phyloP scores from a whole-genome alignment of 2,113 vertebrate species.

The Corydoras maculifer region DNA sequence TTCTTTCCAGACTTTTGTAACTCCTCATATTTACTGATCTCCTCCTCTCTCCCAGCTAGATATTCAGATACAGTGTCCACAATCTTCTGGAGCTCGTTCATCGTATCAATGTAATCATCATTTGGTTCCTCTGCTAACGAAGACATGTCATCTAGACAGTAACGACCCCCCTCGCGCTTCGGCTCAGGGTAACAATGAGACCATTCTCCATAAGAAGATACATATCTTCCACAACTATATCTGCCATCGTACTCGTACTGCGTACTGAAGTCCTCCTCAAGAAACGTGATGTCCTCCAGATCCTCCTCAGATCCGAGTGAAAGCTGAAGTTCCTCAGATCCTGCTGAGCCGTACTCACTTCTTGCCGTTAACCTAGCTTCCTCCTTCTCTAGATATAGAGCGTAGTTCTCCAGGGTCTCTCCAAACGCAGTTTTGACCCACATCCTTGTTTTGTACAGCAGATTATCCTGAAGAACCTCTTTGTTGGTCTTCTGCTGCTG shows the following conservation, averaged over 20 bases:
- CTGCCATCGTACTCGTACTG: conserved; percentile 57
- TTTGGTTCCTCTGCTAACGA: conserved; percentile 66
- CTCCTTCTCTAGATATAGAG: conserved; percentile 55
- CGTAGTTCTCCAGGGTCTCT: conserved; percentile 59
- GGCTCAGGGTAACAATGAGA: conserved; percentile 37
- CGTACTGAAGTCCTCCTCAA: conserved; percentile 46
- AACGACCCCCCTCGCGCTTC: conserved; percentile 38
- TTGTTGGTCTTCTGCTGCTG: conserved; percentile 37
- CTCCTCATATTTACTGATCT: conserved; percentile 79
- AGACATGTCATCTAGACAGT: conserved; percentile 50
- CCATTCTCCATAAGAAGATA: conserved; percentile 41
- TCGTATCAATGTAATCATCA: conserved; percentile 72
- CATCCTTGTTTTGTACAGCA: conserved; percentile 78
- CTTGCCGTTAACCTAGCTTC: conserved; percentile 48
- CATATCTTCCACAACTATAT: conserved; percentile 44
- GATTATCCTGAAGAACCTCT: conserved; percentile 57
- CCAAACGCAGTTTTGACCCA: conserved; percentile 61
- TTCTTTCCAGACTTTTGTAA: conserved; percentile 59
- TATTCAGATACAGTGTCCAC: conserved; percentile 92
- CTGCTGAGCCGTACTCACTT: conserved; percentile 72
- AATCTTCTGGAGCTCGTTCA: conserved; percentile 84
- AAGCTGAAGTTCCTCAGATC: conserved; percentile 76
- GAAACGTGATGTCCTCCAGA: conserved; percentile 64
- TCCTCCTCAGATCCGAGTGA: conserved; percentile 79
- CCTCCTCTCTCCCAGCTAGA: conserved; percentile 88